Evolutionary conservation across 2,113 vertebrate species (phyloP).

Genomic region (Cygnus atratus): DNA sequence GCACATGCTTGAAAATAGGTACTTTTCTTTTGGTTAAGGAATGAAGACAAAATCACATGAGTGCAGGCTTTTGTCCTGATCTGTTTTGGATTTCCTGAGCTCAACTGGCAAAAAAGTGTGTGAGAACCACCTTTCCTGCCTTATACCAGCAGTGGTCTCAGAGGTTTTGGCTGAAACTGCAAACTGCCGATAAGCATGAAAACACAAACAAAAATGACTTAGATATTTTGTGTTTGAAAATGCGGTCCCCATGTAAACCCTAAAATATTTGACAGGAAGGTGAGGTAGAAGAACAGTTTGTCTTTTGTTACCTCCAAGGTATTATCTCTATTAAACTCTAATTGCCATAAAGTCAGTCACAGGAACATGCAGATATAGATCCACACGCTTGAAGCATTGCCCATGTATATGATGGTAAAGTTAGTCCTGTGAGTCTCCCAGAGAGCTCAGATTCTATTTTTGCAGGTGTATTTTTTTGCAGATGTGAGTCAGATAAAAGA

Average conservation of each 20-base stretch:
- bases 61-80: not conserved
- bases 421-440: not conserved
- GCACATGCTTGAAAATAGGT: not conserved
- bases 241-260: not conserved
- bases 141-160: not conserved
- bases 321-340: not conserved
- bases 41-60: not conserved
- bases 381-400: not conserved
- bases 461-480: not conserved
- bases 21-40: not conserved
- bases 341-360: not conserved
- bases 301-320: not conserved
- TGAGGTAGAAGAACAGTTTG: not conserved
- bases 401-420: not conserved
- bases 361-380: not conserved
- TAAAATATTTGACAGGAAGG: not conserved
- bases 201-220: not conserved
- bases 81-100: not conserved
- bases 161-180: not conserved
- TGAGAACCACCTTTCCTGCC: not conserved
- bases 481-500: not conserved
- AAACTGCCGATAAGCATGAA: not conserved
- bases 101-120: not conserved
- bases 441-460: not conserved
- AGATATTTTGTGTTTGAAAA: not conserved